phyloP scores from a whole-genome alignment of 1,140 invertebrate species.

The Atta colombica region DNA sequence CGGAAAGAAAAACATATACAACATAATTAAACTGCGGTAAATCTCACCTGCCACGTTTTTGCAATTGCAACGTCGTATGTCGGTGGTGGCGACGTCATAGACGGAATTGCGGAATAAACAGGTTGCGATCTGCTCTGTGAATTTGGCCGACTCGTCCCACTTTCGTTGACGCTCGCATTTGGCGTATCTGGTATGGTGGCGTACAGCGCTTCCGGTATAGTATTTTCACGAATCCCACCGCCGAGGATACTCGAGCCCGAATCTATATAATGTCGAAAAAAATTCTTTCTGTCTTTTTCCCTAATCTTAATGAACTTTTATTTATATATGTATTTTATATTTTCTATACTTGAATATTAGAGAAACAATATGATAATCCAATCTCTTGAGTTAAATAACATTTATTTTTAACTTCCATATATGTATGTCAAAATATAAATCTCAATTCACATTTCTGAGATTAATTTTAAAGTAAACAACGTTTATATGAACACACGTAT shows the following conservation, averaged over 20 bases:
- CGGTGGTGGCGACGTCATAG: conserved; percentile 85
- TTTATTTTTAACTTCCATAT: no score
- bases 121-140: conserved; percentile 77
- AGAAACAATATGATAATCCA: no score
- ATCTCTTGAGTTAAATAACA: no score
- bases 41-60: conserved; percentile 83
- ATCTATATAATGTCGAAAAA: conserved; percentile 72
- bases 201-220: conserved; percentile 81
- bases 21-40: neutral
- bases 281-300: neutral
- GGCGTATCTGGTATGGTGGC: conserved; percentile 79
- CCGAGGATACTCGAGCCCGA: conserved; percentile 81
- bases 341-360: no score
- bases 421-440: no score
- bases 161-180: conserved; percentile 63
- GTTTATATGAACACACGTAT: no score
- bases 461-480: no score
- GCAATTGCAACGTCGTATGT: conserved; percentile 84
- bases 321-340: no score
- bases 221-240: conserved; percentile 77
- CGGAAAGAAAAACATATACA: neutral
- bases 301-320: neutral
- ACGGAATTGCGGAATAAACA: conserved; percentile 81
- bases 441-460: no score
- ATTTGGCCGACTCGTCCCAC: conserved; percentile 75